Base-by-base conservation (phyloP, 2,888 invertebrate genomes). In the Hedychridium roseum region DNA sequence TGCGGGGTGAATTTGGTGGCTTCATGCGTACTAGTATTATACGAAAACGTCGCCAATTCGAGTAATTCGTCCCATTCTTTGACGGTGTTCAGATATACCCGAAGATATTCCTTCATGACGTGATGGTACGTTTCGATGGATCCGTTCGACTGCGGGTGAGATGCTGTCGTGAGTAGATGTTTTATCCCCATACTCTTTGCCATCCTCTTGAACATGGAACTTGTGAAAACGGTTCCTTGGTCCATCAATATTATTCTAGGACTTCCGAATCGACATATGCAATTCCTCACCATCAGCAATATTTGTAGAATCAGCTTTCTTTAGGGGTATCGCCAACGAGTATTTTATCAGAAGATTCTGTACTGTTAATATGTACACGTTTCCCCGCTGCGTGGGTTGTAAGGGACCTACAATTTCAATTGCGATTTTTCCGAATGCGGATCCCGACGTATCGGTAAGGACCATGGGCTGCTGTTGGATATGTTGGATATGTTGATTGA, bases 21-120 rank as follows among this genome's bases (percentile, higher is more conserved):
- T 14, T 36, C 36, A 2, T 36, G 21, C 5, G 20, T 20, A 20
- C 36, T 21, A 17, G 21, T 36, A 20, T 36, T 36, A 9, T 36
- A 21, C 3, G 21, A 30, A 11, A n/a, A 30, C 4, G 4, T n/a
- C 4, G 30, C 30, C 4, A n/a, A 11, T 9, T 6, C 9, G 4
- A 30, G 11, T 9, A 30, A 4, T 11, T 30, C 11, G 11, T 6
- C 6, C 30, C 30, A 30, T n/a, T 30, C 11, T 6, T 30, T 11
- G 9, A 23, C 9, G 4, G 6, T 30, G 4, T 11, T 30, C 4
- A 11, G 4, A 30, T 30, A n/a, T n/a, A 4, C 9, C 11, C 11
- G 6, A 9, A 30, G 11, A 30, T 30, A 30, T 11, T 30, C 30
- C 4, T 30, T 30, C 4, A 30, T 6, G 4, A 11, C 11, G 4